Base-by-base conservation (phyloP, 2,888 invertebrate species). In the Noctua janthina region DNA sequence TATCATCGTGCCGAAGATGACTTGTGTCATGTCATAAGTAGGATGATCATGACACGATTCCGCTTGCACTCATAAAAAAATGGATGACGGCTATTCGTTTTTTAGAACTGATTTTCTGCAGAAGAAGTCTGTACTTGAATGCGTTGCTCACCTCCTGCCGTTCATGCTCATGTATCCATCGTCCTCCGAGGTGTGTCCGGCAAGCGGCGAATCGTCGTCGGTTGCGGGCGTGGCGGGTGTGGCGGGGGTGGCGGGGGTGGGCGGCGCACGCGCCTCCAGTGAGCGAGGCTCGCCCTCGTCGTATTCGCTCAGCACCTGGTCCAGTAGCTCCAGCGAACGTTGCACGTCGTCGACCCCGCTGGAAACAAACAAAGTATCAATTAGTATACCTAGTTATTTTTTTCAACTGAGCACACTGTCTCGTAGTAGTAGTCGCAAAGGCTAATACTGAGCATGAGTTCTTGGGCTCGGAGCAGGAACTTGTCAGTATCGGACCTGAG, bases 121-220 rank as follows among this genome's bases (percentile, higher is more conserved):
- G 54, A n/a, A 43, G 10, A 8, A 4, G 17, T 17, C 7, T 6
- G 46, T 20, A 17, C 0, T 23, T 17, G 7, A n/a, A 71, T 62
- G n/a, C n/a, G 43, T 68, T 68, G 8, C 85, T 81, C 88, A 97
- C 97, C 98, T 98, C 94, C 98, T 98, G 91, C 98, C 98, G 98
- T 98, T 99, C 98, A 98, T 98, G 97, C 98, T 98, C 98, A 98
- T 98, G 97, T 99, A 98, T 95, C 98, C 98, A 97, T 99, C 98
- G 97, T 99, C 98, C 95, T 99, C 98, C 79, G 98, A 98, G 94
- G 98, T 98, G 95, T 98, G 98, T 90, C 98, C 98, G 91, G 97
- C 98, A 95, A 98, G 97, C 90, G 98, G 98, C 92, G 98, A 98
- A 94, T 98, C 98, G 97, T 98, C 98, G 95, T 97, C 97, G 90